phyloP scores from a whole-genome alignment of 2,888 invertebrate species.

The Synanthedon myopaeformis region DNA sequence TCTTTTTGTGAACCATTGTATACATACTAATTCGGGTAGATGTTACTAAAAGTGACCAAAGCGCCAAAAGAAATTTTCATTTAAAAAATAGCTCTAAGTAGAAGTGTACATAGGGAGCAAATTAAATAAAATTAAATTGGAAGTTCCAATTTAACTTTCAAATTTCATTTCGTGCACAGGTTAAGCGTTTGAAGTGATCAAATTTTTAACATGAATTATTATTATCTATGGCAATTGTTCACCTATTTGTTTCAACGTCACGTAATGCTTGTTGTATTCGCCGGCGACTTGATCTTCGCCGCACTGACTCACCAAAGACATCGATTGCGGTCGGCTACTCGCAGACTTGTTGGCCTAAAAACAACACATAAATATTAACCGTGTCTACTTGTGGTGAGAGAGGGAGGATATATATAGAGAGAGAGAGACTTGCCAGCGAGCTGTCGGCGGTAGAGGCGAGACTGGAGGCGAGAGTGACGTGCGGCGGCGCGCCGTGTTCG shows the following conservation, averaged over 20 bases:
- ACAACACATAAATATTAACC: not conserved
- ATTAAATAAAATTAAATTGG: too few relatives aligned
- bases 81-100: too few relatives aligned
- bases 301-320: constrained; percentile 66
- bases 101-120: too few relatives aligned
- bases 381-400: too few relatives aligned
- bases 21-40: too few relatives aligned
- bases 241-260: constrained; percentile 76
- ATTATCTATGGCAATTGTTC: constrained; percentile 10
- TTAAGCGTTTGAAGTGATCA: not conserved
- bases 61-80: too few relatives aligned
- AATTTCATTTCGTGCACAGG: too few relatives aligned
- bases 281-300: constrained; percentile 68
- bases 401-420: too few relatives aligned
- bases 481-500: constrained; percentile 25
- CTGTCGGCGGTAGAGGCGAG: constrained; percentile 60
- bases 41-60: too few relatives aligned
- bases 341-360: constrained; percentile 55
- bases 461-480: constrained; percentile 57
- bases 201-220: too few relatives aligned
- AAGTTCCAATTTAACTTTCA: too few relatives aligned
- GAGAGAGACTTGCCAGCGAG: constrained; percentile 24
- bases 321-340: constrained; percentile 66
- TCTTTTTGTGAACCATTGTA: too few relatives aligned
- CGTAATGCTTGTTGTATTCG: constrained; percentile 69